These are phyloP conservation scores for Parus major DNA, from an alignment of 2,113 vertebrate species.

Conservation along the genomic window DNA sequence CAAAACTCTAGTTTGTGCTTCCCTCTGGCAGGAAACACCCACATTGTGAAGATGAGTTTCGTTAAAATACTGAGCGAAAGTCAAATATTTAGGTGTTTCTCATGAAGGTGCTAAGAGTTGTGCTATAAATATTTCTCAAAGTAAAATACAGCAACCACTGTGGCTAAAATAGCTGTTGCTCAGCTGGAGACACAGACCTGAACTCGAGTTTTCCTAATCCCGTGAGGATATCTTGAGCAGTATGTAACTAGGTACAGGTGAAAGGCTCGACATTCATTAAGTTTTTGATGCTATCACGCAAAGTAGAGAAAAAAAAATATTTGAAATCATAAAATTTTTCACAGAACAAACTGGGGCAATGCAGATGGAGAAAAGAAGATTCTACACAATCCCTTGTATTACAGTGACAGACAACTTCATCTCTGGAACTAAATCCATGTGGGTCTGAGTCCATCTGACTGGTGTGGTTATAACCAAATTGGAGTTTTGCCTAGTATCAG, in stretches of 20 bases:
- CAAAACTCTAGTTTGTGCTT: neutral
- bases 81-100: neutral
- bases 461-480: neutral
- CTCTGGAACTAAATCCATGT: neutral
- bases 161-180: neutral
- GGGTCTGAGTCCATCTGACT: neutral
- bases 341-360: neutral
- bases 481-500: neutral
- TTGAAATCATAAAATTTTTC: neutral
- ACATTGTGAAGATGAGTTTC: neutral
- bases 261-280: neutral
- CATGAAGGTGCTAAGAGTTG: neutral
- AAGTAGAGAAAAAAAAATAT: neutral
- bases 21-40: neutral
- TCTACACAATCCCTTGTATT: neutral
- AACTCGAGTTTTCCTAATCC: neutral
- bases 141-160: neutral
- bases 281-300: neutral
- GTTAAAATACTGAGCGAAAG: neutral
- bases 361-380: neutral
- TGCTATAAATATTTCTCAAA: neutral
- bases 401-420: neutral
- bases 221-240: neutral
- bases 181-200: neutral
- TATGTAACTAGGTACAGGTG: neutral